These are phyloP conservation scores for Cyphomyrus plagiostoma DNA, from an alignment of 2,113 vertebrate genomes.

Conservation along the genomic window DNA sequence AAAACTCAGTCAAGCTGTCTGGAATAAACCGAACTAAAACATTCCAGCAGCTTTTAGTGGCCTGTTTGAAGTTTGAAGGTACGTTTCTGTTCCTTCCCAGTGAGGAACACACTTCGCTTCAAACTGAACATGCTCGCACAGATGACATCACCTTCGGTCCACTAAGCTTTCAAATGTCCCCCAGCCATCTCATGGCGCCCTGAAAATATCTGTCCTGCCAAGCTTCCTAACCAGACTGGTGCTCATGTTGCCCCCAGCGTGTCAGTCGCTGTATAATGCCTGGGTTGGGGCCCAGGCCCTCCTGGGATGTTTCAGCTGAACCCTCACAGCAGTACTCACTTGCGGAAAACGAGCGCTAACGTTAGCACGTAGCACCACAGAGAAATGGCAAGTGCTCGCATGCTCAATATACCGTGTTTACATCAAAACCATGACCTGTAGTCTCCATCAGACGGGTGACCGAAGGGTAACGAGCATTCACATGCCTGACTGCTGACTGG, in stretches of 20 bases:
- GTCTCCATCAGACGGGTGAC: background rate
- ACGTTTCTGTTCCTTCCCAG: background rate
- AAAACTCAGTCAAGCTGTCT: slow-evolving; percentile 21
- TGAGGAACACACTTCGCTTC: background rate
- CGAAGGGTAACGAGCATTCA: background rate
- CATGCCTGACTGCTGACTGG: background rate
- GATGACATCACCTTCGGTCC: slow-evolving; percentile 12
- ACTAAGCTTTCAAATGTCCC: slow-evolving; percentile 11
- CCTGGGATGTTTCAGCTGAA: background rate
- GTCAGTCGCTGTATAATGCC: background rate
- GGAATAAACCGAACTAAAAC: background rate
- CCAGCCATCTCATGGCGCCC: background rate
- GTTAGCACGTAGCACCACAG: background rate
- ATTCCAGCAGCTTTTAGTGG: background rate
- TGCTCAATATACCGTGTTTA: background rate
- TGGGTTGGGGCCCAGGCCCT: background rate
- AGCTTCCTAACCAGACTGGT: slow-evolving; percentile 28
- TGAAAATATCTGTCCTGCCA: slow-evolving; percentile 32
- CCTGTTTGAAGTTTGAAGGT: background rate
- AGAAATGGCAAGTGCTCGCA: background rate
- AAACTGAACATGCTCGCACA: background rate
- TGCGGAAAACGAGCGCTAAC: background rate
- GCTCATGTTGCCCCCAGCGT: slow-evolving; percentile 16
- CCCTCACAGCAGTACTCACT: background rate
- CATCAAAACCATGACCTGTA: background rate